Evolutionary conservation across 2,888 invertebrate genomes (phyloP).

Genomic region (Gasteruption jaculator): DNA sequence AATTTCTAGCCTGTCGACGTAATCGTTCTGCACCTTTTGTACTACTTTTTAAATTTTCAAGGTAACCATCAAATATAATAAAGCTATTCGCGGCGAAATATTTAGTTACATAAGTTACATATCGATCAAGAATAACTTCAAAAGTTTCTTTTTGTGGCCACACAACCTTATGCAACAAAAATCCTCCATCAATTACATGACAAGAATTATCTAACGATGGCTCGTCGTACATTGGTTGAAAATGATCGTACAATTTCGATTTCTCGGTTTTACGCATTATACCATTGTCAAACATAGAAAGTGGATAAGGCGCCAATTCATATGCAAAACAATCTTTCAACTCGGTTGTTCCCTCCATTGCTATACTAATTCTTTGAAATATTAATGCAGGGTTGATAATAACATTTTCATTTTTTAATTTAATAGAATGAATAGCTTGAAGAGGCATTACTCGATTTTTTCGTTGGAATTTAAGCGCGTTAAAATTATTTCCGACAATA

Average conservation of each 20-base stretch:
- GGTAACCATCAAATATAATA: conserved; percentile 19
- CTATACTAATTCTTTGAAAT: conserved; percentile 26
- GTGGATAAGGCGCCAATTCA: conserved; percentile 15
- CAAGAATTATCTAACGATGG: neutral
- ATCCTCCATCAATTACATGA: conserved; percentile 15
- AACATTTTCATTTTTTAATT: conserved; percentile 18
- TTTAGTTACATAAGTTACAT: conserved; percentile 27
- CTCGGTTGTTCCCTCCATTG: conserved; percentile 23
- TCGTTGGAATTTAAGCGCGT: conserved; percentile 11
- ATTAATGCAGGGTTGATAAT: conserved; percentile 24
- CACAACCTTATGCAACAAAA: conserved; percentile 11
- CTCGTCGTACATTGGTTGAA: conserved; percentile 5
- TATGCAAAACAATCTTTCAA: conserved; percentile 20
- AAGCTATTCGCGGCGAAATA: conserved; percentile 14
- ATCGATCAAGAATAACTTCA: conserved; percentile 25
- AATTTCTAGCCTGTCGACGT: conserved; percentile 20
- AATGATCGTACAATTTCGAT: conserved; percentile 19
- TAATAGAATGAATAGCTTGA: conserved; percentile 16
- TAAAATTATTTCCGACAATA: conserved; percentile 14
- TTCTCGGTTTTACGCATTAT: conserved; percentile 26
- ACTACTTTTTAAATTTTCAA: conserved; percentile 13
- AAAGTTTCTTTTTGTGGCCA: conserved; percentile 22
- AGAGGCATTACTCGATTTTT: conserved; percentile 14
- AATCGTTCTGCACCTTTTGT: conserved; percentile 29
- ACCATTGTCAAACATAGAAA: conserved; percentile 22